phyloP scores from a whole-genome alignment of 2,797 vertebrate genomes.

The Cichlasoma orientale region DNA sequence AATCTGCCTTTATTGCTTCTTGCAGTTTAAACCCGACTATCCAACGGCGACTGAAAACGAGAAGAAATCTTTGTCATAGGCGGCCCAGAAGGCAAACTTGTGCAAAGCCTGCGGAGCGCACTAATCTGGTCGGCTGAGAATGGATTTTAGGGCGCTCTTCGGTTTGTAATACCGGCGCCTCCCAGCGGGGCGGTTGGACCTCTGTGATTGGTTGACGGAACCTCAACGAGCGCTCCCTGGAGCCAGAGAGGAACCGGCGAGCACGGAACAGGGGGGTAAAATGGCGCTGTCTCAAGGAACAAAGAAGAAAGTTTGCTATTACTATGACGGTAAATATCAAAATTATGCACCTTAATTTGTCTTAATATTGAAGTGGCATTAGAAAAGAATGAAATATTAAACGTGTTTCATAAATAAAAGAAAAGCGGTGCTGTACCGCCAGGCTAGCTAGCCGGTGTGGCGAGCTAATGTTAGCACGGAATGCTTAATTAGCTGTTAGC shows the following conservation, averaged over 20 bases:
- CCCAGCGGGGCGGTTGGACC: slow-evolving; percentile 24
- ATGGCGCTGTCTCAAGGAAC: slow-evolving; percentile 97
- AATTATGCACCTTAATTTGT: neutral
- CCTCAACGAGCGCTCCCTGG: slow-evolving; percentile 12
- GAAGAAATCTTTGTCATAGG: neutral
- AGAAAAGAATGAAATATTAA: neutral
- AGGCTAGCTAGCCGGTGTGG: slow-evolving; percentile 44
- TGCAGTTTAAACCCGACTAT: neutral
- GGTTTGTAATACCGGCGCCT: slow-evolving; percentile 37
- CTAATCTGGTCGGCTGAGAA: neutral
- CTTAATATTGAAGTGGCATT: rapidly evolving
- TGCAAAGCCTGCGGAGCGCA: neutral
- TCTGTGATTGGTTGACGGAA: slow-evolving; percentile 54
- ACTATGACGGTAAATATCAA: slow-evolving; percentile 90
- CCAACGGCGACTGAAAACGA: neutral
- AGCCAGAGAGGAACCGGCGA: slow-evolving; percentile 45
- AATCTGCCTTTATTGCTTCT: neutral
- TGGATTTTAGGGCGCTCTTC: slow-evolving; percentile 1
- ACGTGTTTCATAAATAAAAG: neutral
- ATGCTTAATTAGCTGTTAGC: slow-evolving; percentile 37
- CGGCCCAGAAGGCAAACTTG: neutral
- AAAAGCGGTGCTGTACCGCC: neutral
- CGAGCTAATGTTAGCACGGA: slow-evolving; percentile 51
- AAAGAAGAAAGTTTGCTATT: slow-evolving; percentile 99
- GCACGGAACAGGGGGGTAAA: slow-evolving; percentile 72